phyloP scores from a whole-genome alignment of 2,113 vertebrate species.

The Protobothrops mucrosquamatus region DNA sequence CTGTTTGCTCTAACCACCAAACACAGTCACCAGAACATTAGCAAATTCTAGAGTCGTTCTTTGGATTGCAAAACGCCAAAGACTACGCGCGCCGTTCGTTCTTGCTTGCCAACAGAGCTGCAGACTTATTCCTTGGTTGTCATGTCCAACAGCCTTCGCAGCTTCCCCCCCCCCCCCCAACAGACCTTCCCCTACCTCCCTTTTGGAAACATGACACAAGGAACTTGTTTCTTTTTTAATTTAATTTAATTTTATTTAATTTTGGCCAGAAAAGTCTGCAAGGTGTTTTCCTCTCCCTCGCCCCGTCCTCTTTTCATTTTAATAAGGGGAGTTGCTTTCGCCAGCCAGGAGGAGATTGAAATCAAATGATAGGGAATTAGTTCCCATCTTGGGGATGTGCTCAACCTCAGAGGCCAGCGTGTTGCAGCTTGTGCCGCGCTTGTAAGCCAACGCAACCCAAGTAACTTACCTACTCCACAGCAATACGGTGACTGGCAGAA shows the following conservation, averaged over 20 bases:
- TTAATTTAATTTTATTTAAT: slow-evolving; percentile 32
- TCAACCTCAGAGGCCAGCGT: slow-evolving; percentile 30
- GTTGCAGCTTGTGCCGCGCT: slow-evolving; percentile 21
- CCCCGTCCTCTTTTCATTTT: slow-evolving; percentile 25
- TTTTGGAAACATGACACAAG: slow-evolving; percentile 25
- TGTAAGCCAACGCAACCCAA: slow-evolving; percentile 32
- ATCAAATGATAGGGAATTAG: slow-evolving; percentile 51
- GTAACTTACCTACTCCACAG: slow-evolving; percentile 25
- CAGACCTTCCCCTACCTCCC: no score
- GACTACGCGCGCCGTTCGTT: rapidly evolving
- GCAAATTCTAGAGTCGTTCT: not conserved
- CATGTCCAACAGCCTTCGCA: not conserved
- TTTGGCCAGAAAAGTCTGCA: not conserved
- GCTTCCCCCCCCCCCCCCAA: not conserved
- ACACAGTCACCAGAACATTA: slow-evolving; percentile 7
- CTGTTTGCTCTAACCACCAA: slow-evolving; percentile 14
- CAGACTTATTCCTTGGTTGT: slow-evolving; percentile 17
- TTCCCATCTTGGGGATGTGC: slow-evolving; percentile 48
- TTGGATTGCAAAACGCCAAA: not conserved
- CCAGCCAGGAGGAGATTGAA: slow-evolving; percentile 30
- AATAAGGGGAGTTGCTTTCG: slow-evolving; percentile 41
- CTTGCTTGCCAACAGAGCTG: not conserved
- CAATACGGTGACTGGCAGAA: slow-evolving; percentile 31
- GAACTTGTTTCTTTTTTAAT: slow-evolving; percentile 43
- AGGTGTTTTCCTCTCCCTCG: not conserved